Percentiles rank a stretch among this genome's conserved stretches.
Evolutionary conservation across 2,113 vertebrate genomes (phyloP).

Genomic region (Prunella fulvescens): DNA sequence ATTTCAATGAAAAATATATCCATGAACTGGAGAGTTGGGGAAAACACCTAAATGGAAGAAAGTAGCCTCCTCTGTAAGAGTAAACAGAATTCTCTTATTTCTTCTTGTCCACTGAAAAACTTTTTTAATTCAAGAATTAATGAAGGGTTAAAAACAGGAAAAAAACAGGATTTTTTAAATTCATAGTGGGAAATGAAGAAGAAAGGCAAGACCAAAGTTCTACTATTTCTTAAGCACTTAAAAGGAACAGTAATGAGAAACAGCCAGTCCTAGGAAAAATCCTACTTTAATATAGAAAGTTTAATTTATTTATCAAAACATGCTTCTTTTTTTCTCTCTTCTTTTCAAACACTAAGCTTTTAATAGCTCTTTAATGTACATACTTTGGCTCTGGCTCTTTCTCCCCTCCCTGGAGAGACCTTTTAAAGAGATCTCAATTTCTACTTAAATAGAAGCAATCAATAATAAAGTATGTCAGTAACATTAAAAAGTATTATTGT

Average conservation of each 20-base stretch:
- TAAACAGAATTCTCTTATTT: background rate
- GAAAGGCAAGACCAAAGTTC: background rate
- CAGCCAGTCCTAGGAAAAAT: background rate
- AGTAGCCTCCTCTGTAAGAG: background rate
- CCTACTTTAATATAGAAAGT: background rate
- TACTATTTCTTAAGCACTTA: background rate
- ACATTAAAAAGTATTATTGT: background rate
- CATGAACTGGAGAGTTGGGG: background rate
- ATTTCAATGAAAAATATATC: background rate
- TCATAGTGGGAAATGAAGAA: background rate
- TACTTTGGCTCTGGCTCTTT: background rate
- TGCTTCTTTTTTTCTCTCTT: background rate
- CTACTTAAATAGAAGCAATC: constrained; percentile 4
- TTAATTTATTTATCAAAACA: background rate
- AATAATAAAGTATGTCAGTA: background rate
- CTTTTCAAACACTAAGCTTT: background rate
- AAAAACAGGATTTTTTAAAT: background rate
- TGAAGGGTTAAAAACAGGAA: background rate
- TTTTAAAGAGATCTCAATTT: background rate
- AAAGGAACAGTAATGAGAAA: constrained; percentile 6
- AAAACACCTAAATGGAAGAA: background rate
- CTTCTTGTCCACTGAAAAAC: background rate
- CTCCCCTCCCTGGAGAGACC: background rate
- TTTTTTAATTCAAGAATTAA: background rate
- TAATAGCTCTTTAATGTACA: background rate